Evolutionary conservation across 2,797 vertebrate species (phyloP).

Genomic region (Ctenopoma multispine): DNA sequence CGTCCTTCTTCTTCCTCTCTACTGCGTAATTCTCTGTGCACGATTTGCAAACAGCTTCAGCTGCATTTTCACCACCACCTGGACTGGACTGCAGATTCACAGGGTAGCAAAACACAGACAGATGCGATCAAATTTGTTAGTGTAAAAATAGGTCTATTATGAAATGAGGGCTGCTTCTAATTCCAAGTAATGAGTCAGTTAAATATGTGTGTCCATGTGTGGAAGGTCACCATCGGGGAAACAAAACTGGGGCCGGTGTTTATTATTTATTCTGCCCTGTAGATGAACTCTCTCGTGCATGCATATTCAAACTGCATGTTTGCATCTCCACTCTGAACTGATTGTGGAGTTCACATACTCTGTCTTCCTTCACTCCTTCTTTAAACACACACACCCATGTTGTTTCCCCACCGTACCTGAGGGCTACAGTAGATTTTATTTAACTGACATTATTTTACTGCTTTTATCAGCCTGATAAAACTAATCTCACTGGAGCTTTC

Average conservation of each 20-base stretch:
- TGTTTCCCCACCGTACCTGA: background rate
- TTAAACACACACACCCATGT: conserved; percentile 4
- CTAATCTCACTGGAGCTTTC: background rate
- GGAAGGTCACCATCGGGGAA: conserved; percentile 36
- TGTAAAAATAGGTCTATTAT: conserved; percentile 19
- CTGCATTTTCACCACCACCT: conserved; percentile 3
- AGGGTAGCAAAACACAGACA: conserved; percentile 16
- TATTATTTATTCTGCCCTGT: conserved; percentile 61
- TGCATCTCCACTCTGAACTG: conserved; percentile 43
- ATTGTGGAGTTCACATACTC: background rate
- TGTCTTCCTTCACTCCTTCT: background rate
- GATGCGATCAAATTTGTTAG: conserved; percentile 17
- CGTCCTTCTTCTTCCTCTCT: background rate
- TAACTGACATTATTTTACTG: background rate
- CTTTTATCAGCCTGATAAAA: background rate
- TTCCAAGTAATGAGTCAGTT: conserved; percentile 37
- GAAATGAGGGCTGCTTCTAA: conserved; percentile 13
- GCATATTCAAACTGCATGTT: conserved; percentile 53
- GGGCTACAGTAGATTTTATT: background rate
- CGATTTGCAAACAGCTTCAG: background rate
- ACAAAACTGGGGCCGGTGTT: conserved; percentile 33
- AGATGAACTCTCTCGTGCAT: conserved; percentile 50
- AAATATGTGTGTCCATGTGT: conserved; percentile 38
- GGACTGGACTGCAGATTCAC: background rate
- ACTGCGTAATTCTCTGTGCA: background rate